A percentile compares a stretch with the other conserved stretches of the same genome.
Conservation (phyloP, 2,888 invertebrate genomes). For the Agapostemon virescens region DNA sequence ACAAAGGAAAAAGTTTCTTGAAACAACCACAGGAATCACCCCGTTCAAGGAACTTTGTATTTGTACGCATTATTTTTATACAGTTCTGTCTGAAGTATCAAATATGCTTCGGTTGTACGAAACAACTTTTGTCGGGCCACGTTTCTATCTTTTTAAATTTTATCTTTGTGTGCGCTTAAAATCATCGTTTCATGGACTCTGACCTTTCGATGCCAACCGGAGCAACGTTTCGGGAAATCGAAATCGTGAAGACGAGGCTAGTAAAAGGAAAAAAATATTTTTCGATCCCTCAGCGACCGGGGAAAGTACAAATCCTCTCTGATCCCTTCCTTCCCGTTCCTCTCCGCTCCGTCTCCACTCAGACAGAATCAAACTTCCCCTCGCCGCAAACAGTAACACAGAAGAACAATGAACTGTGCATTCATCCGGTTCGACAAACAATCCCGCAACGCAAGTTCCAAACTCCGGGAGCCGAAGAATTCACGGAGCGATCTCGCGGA, state of each 20-base stretch:
- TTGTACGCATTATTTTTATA: too few species aligned
- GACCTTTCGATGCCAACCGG: background rate
- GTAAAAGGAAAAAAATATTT: background rate
- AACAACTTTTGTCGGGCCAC: background rate
- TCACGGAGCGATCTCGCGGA: constrained; percentile 10
- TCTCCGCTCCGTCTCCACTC: background rate
- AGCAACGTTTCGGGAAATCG: background rate
- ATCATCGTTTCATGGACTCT: background rate
- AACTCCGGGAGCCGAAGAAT: constrained; percentile 15
- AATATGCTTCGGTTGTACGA: too few species aligned
- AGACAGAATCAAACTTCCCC: constrained; percentile 16
- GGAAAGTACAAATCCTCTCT: constrained; percentile 7
- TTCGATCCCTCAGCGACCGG: background rate
- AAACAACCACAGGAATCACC: too few species aligned
- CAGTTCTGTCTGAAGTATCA: too few species aligned
- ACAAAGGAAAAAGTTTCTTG: too few species aligned
- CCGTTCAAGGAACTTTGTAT: too few species aligned
- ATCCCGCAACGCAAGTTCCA: constrained; percentile 6
- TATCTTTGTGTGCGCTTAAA: too few species aligned
- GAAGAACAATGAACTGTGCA: constrained; percentile 20
- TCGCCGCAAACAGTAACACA: background rate
- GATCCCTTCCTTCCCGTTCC: background rate
- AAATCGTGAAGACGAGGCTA: too few species aligned
- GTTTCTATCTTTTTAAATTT: background rate
- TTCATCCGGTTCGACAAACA: constrained; percentile 10